phyloP scores from a whole-genome alignment of 1,140 invertebrate species.

The Carcinoscorpius rotundicauda region DNA sequence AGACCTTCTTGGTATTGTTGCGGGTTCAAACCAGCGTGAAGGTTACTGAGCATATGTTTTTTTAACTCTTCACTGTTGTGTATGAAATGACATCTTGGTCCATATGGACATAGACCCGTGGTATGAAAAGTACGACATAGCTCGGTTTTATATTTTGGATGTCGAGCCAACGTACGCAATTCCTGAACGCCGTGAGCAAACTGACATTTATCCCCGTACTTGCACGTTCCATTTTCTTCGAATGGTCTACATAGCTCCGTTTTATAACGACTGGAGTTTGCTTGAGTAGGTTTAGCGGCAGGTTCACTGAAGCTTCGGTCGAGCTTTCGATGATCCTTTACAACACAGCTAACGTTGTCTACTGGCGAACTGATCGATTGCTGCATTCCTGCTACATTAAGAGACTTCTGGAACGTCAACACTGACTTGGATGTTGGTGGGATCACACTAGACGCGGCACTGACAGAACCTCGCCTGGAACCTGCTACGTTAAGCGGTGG shows the following conservation, averaged over 20 bases:
- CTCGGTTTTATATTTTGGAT: conserved; percentile 99
- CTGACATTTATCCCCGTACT: conserved; percentile 98
- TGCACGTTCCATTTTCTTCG: conserved; percentile 89
- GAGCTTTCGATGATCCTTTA: conserved; percentile 52
- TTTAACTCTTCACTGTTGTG: conserved; percentile 84
- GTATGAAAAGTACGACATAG: conserved; percentile 94
- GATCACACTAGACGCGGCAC: no score
- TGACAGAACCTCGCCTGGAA: no score
- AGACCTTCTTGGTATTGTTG: no score
- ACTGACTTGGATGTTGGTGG: no score
- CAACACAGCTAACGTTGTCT: conserved; percentile 22
- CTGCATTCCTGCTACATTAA: no score
- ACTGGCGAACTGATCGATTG: no score
- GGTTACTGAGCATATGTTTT: conserved; percentile 9
- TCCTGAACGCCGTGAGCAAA: conserved; percentile 94
- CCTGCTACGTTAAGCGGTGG: no score
- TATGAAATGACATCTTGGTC: conserved; percentile 95
- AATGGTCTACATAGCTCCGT: conserved; percentile 96
- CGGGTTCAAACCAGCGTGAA: no score
- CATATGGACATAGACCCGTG: conserved; percentile 95
- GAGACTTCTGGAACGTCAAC: no score
- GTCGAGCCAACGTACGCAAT: conserved; percentile 76
- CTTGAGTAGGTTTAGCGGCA: not conserved
- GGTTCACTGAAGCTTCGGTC: conserved; percentile 63
- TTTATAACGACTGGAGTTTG: conserved; percentile 74